These are phyloP conservation scores for Pagrus major DNA, from an alignment of 2,113 vertebrate genomes.

Conservation along the genomic window DNA sequence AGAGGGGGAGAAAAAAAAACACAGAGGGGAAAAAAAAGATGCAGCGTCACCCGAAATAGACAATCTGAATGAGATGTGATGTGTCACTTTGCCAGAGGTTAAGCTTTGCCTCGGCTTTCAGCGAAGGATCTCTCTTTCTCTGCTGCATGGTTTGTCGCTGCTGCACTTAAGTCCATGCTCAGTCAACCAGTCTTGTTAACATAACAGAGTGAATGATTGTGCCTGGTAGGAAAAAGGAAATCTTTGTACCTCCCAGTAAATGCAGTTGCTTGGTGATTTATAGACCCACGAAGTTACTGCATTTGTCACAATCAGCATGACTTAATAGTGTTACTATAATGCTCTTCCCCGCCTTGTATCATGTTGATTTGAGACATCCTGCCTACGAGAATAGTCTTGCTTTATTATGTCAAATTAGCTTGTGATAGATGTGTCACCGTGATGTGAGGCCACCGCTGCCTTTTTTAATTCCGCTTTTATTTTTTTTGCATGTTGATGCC, in stretches of 20 bases:
- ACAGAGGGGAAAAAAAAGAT: constrained; percentile 47
- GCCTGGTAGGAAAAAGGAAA: constrained; percentile 60
- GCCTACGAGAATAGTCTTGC: constrained; percentile 21
- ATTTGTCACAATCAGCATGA: constrained; percentile 71
- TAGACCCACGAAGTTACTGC: constrained; percentile 61
- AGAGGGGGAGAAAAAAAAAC: neutral
- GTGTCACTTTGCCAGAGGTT: constrained; percentile 71
- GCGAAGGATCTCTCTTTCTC: constrained; percentile 28
- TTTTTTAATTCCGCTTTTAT: constrained; percentile 23
- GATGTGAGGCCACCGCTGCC: constrained; percentile 10
- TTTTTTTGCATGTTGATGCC: constrained; percentile 19
- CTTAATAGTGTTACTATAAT: constrained; percentile 58
- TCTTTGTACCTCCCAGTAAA: constrained; percentile 63
- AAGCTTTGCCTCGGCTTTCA: constrained; percentile 57
- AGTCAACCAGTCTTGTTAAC: constrained; percentile 74
- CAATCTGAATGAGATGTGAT: constrained; percentile 61
- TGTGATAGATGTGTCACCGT: constrained; percentile 37
- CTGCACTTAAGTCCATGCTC: constrained; percentile 66
- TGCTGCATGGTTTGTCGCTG: constrained; percentile 32
- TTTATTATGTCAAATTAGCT: constrained; percentile 56
- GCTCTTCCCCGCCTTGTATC: constrained; percentile 42
- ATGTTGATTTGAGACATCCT: constrained; percentile 49
- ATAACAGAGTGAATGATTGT: constrained; percentile 72
- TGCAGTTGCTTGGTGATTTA: constrained; percentile 67
- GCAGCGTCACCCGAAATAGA: constrained; percentile 66